These are phyloP conservation scores for Heloderma charlesbogerti DNA, from an alignment of 2,113 vertebrate species.

Conservation along the genomic window DNA sequence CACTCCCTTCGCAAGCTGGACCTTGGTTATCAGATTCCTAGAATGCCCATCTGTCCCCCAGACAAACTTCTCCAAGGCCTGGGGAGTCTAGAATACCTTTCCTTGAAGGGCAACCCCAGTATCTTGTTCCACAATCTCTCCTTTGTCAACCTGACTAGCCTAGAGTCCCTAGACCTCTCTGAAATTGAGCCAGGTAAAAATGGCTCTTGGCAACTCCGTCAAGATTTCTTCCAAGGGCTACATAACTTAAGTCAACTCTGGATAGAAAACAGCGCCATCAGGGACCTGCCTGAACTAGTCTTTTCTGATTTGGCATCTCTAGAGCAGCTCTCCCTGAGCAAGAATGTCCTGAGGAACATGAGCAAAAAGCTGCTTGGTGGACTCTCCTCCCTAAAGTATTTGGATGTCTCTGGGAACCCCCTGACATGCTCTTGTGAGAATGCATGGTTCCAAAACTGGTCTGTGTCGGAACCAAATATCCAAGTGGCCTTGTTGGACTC, in stretches of 20 bases:
- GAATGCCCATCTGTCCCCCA: slow-evolving; percentile 9
- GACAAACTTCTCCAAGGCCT: slow-evolving; percentile 45
- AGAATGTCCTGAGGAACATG: slow-evolving; percentile 46
- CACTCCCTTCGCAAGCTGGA: slow-evolving; percentile 26
- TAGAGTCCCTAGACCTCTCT: slow-evolving; percentile 49
- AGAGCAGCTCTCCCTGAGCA: slow-evolving; percentile 31
- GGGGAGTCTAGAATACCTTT: slow-evolving; percentile 25
- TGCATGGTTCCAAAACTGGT: slow-evolving; percentile 63
- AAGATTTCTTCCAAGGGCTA: slow-evolving; percentile 33
- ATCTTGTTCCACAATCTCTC: slow-evolving; percentile 27
- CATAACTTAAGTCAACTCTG: slow-evolving; percentile 15
- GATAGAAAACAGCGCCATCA: slow-evolving; percentile 41
- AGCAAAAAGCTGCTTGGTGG: slow-evolving; percentile 9
- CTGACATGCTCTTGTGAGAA: slow-evolving; percentile 57
- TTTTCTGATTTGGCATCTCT: slow-evolving; percentile 31
- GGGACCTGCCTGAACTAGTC: slow-evolving; percentile 33
- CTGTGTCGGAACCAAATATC: slow-evolving; percentile 21
- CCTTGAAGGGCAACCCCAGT: slow-evolving; percentile 46
- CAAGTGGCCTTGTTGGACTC: slow-evolving; percentile 47
- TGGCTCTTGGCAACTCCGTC: neutral
- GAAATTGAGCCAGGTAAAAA: neutral
- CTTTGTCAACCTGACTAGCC: slow-evolving; percentile 21
- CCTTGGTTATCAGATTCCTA: slow-evolving; percentile 37
- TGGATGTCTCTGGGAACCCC: slow-evolving; percentile 42
- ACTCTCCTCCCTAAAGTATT: slow-evolving; percentile 34